These are phyloP conservation scores for Chirona hameri DNA, from an alignment of 2,888 invertebrate genomes.

Conservation along the genomic window DNA sequence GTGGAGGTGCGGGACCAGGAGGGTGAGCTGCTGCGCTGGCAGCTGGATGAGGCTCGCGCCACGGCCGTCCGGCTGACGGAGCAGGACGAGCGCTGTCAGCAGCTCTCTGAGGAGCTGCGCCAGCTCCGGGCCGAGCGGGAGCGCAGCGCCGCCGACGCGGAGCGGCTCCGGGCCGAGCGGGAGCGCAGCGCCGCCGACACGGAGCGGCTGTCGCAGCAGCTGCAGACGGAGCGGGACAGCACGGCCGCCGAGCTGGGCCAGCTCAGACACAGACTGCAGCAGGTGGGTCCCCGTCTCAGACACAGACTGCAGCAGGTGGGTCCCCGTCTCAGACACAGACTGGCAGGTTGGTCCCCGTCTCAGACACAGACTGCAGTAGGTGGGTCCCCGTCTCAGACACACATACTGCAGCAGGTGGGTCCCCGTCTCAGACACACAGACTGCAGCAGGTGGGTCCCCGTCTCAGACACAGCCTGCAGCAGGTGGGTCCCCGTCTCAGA, in stretches of 20 bases:
- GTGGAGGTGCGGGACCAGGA: neutral
- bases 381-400: neutral
- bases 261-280: slow-evolving; percentile 39
- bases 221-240: slow-evolving; percentile 36
- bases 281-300: slow-evolving; percentile 23
- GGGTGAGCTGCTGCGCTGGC: neutral
- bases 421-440: slow-evolving; percentile 9
- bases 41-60: neutral
- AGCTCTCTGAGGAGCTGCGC: neutral
- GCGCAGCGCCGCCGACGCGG: slow-evolving; percentile 11
- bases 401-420: too few species aligned
- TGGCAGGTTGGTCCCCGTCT: too few species aligned
- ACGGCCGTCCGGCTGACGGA: neutral
- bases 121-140: slow-evolving; percentile 31
- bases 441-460: too few species aligned
- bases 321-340: too few species aligned
- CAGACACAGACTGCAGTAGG: slow-evolving; percentile 37
- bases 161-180: slow-evolving; percentile 36
- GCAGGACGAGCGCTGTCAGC: neutral
- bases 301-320: slow-evolving; percentile 36
- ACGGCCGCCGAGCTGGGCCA: slow-evolving; percentile 36
- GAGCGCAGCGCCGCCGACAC: neutral
- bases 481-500: too few species aligned
- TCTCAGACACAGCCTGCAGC: too few species aligned
- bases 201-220: slow-evolving; percentile 34